Base-by-base conservation (phyloP, 2,797 vertebrate genomes). In the Lepus oiostolus region DNA sequence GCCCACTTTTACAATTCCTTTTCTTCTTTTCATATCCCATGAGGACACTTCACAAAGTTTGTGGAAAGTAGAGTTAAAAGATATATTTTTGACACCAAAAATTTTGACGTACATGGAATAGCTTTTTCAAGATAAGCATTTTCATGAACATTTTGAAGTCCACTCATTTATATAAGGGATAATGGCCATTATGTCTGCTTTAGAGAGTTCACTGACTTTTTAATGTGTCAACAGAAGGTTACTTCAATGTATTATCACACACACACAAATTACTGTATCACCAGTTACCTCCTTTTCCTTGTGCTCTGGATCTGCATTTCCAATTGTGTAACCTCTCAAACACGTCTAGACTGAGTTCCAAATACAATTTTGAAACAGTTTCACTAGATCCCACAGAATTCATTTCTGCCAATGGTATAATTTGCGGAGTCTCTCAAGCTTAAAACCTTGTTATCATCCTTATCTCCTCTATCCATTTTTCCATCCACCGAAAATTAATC, bases 391-490 rank as follows among this genome's bases (percentile, higher is more conserved):
- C 52, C 42, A 60, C 26, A 75, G 30, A 88, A 79, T 71, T 79
- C 60, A 75, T 81, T 95, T 90, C 26, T 92, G 54, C 7, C 6
- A 63, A 10, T 72, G 74, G 22, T 68, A 80, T 26, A 42, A 85
- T 62, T 90, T 95, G 86, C 26, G 83, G 5, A 67, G 88, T 79
- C 16, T 90, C 65, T 91, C 14, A 85, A 91, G 42, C 52, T 85
- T 90, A 83, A 88, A 82, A 76, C 52, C 71, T 50, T 75, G 8
- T 82, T 85, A 77, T 60, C 63, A 65, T 26, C n/a, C 52, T 87
- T 80, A 28, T 86, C 60, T 88, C 38, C 63, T 88, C 17, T 24
- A 70, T 74, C n/a, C 1, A 1, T 85, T 93, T 96, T 92, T 4
- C 54, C 13, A 90, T 77, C 50, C 19, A 88, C 28, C 30, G 88